Base-by-base conservation (phyloP, 1,140 invertebrate genomes). In the Philotrypesis tridentata region DNA sequence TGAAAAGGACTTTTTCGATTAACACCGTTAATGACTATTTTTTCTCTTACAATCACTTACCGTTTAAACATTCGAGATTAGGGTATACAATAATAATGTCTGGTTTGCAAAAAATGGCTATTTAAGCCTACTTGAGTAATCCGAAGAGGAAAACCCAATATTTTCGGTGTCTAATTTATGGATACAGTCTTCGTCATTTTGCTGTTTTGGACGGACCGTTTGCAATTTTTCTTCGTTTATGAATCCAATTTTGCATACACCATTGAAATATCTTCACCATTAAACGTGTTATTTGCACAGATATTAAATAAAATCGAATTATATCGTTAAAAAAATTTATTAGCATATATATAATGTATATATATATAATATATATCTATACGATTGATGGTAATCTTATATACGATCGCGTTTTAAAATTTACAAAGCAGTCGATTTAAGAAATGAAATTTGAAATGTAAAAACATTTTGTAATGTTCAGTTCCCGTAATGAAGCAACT, bases 21-120 rank as follows among this genome's bases (percentile, higher is more conserved):
- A 75, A 75, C 61, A 75, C 33, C 27, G 43, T 81, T 75, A 81
- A 81, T 81, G 79, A 81, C 79, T 81, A 81, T 68, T 75, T 75
- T 60, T 75, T 40, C n/a, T 75, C 29, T 81, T 81, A 74, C 23
- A 81, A 68, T 60, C 43, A 48, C 31, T 76, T 71, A 71, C n/a
- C 27, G 31, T 33, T 55, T 77, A 77, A 5, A 76, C 70, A 8
- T 75, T 75, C 23, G 25, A 81, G 23, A 68, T 74, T 67, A 81
- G 37, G 65, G 70, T n/a, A 81, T 81, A 75, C 43, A 60, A 8
- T 75, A 23, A 33, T 75, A 75, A 60, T 43, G n/a, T 43, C 37
- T 82, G 5, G 14, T 70, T 76, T 76, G 70, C 43, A 70, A 71
- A 73, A 43, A 37, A 77, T 77, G 65, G 17, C 63, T 23, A 76